These are phyloP conservation scores for Lasius platythorax DNA, from an alignment of 2,888 invertebrate species.

Conservation along the genomic window DNA sequence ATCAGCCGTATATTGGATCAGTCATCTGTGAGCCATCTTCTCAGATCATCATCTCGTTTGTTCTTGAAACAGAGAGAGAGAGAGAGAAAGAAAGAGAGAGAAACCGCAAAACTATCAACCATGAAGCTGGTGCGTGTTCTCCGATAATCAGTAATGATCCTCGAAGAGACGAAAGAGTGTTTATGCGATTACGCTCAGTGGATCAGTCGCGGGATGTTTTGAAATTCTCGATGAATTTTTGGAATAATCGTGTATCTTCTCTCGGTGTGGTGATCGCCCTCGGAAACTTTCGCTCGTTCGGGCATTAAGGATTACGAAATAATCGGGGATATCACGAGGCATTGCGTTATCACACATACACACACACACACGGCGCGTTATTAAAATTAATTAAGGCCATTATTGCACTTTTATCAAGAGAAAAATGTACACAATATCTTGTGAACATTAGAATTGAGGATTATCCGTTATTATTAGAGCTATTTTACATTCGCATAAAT, in stretches of 20 bases:
- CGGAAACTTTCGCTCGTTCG: conserved; percentile 2
- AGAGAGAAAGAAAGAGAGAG: neutral
- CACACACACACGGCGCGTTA: neutral
- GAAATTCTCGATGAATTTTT: neutral
- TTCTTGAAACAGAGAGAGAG: conserved; percentile 11
- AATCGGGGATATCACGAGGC: neutral
- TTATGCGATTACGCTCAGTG: neutral
- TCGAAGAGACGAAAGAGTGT: conserved; percentile 13
- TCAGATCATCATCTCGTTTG: conserved; percentile 52
- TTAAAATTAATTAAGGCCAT: neutral
- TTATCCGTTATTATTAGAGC: neutral
- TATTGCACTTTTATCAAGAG: neutral
- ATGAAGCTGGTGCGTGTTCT: conserved; percentile 74
- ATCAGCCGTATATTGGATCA: conserved; percentile 58
- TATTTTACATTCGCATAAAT: neutral
- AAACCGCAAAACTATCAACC: conserved; percentile 33
- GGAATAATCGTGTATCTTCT: conserved; percentile 10
- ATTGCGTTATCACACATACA: neutral
- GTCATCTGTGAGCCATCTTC: conserved; percentile 62
- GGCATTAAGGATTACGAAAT: conserved; percentile 14
- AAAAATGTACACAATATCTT: neutral
- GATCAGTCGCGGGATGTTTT: neutral
- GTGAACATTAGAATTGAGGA: neutral
- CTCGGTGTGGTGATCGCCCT: conserved; percentile 7
- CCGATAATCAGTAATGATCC: neutral